Evolutionary conservation across 2,888 invertebrate genomes (phyloP), one percentile per base, ranked within the genome.

Genomic region (Prosopocoilus inquinatus): DNA sequence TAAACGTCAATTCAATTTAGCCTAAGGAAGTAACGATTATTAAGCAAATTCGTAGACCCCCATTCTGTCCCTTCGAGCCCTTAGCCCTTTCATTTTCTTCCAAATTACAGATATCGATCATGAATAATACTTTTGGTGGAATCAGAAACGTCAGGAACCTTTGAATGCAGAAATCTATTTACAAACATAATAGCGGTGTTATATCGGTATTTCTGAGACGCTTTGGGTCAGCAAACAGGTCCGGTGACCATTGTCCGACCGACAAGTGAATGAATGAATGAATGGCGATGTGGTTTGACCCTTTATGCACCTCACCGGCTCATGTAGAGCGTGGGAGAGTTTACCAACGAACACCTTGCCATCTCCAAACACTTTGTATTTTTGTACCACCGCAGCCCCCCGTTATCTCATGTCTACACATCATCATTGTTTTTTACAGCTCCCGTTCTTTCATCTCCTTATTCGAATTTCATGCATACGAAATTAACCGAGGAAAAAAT

Each of bases 271-370:
- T 60, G 62, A 43, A 58, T 57, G 59, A 62, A 58, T 56, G 53
- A 61, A 61, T 60, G 39, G 60, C 54, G 51, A 51, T 53, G 55
- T 58, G 64, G 57, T 54, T 57, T 64, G 65, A 61, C 63, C 63
- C 64, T 63, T 64, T 64, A 55, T 62, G 62, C 63, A 62, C 65
- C 66, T 67, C 67, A 70, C 68, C 68, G 73, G 71, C 71, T 73
- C 75, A 77, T 76, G 72, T 75, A 70, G 78, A 79, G 79, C 79
- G 79, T 79, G 80, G 80, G 79, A 79, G 79, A 77, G 76, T 78
- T 75, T 55, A 54, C 67, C 69, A 70, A 67, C 66, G 73, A 63
- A 71, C 75, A 74, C 75, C 79, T 78, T 75, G 75, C 54, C 58
- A 57, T 56, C 47, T n/a, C 41, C 7, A 28, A 28, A 28, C 20